phyloP scores from a whole-genome alignment of 1,140 invertebrate genomes.

The Lepeophtheirus salmonis region DNA sequence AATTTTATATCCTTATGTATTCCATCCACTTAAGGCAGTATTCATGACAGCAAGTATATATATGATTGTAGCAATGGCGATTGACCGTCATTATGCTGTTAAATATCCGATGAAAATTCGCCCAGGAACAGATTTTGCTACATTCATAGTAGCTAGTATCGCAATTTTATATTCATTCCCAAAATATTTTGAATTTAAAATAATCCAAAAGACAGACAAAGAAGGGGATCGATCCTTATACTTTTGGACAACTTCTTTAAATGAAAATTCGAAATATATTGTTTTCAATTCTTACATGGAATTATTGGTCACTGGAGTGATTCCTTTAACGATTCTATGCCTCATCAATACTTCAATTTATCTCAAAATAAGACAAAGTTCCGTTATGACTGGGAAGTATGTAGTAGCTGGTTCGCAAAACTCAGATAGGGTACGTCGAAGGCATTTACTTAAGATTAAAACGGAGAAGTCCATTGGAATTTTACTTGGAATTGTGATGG shows the following conservation, averaged over 20 bases:
- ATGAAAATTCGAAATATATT: not conserved
- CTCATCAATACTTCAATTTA: not conserved
- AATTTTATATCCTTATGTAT: not conserved
- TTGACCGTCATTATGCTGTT: slow-evolving; percentile 31
- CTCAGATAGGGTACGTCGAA: not conserved
- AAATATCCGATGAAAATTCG: slow-evolving; percentile 26
- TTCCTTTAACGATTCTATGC: not conserved
- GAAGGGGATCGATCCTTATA: not conserved
- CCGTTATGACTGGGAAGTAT: not conserved
- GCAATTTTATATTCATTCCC: not conserved
- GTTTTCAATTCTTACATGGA: not conserved
- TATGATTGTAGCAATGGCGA: slow-evolving; percentile 30
- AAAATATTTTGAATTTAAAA: slow-evolving; percentile 1
- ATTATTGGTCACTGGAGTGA: not conserved
- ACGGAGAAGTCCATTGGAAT: not conserved
- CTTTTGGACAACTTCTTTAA: not conserved
- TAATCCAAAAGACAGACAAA: not conserved
- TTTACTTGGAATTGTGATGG: not conserved
- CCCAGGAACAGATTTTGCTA: not conserved
- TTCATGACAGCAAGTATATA: slow-evolving; percentile 29
- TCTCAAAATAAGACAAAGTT: not conserved
- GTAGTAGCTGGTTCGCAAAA: not conserved
- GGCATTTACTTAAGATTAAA: not conserved
- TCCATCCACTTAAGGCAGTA: slow-evolving; percentile 17
- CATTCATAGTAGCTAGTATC: not conserved